Evolutionary conservation across 2,888 invertebrate species (phyloP).

Genomic region (Eupelmus urozonus): DNA sequence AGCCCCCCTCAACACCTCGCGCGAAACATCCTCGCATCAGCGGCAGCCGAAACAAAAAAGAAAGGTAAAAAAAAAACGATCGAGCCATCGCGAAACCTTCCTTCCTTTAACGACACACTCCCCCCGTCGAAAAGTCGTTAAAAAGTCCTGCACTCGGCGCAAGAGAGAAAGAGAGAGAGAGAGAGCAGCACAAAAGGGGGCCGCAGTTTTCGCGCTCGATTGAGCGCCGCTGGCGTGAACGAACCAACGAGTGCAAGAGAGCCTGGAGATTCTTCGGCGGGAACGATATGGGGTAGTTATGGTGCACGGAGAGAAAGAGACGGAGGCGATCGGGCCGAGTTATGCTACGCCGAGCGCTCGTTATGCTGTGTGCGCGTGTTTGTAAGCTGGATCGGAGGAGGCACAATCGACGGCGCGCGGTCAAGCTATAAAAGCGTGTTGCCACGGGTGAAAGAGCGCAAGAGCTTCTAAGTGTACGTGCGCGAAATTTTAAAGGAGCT

Average conservation of each 20-base stretch:
- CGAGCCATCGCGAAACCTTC: neutral
- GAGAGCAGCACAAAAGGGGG: neutral
- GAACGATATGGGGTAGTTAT: conserved; percentile 33
- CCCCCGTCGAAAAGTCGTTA: conserved; percentile 40
- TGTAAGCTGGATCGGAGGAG: no score
- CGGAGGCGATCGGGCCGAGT: conserved; percentile 46
- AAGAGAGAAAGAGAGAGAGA: neutral
- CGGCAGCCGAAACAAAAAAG: no score
- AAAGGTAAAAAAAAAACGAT: conserved; percentile 1
- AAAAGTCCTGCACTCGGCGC: conserved; percentile 10
- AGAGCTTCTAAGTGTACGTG: neutral
- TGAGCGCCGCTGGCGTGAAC: conserved; percentile 68
- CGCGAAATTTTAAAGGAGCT: conserved; percentile 12
- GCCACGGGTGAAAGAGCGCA: neutral
- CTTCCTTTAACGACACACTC: conserved; percentile 10
- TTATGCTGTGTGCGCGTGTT: neutral
- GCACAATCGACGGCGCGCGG: neutral
- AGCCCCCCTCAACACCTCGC: neutral
- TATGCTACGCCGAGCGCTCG: conserved; percentile 16
- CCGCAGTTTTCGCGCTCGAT: conserved; percentile 56
- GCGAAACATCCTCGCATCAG: neutral
- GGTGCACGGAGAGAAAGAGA: conserved; percentile 14
- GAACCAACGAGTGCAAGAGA: conserved; percentile 43
- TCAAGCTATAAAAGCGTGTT: no score
- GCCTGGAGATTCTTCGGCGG: conserved; percentile 26